Evolutionary conservation across 1,140 invertebrate genomes (phyloP), one percentile per base, ranked within the genome.

Genomic region (Laodelphax striatellus): DNA sequence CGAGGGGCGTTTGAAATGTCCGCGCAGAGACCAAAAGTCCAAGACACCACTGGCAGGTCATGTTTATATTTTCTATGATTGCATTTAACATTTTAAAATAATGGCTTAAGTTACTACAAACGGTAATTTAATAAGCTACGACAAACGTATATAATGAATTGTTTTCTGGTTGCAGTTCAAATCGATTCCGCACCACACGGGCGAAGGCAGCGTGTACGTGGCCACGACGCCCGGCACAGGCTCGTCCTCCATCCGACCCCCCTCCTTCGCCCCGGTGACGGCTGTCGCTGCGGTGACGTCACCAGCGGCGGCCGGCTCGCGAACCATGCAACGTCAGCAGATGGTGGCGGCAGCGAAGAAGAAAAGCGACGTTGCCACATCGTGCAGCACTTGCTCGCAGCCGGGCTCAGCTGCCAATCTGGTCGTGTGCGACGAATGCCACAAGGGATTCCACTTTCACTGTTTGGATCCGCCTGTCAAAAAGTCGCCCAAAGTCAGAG

Each of bases 391-490:
- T 55, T 88, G 86, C 71, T 70, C 75, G 21, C 72, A 75, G 61
- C 70, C 77, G 53, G 85, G 85, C 22, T 77, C 78, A 59, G 76
- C 68, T 65, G 72, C 78, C 62, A 85, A 86, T 74, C 78, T 86
- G 63, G 86, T 88, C 43, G 81, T 89, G 72, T 97, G 94, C 76
- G 93, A 97, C 74, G 91, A 94, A 71, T 97, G 94, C 73, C 79
- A 82, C 68, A 86, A 89, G 69, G 84, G 87, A 64, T 96, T 92
- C 75, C 93, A 97, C 75, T 95, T 95, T 71, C 82, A 81, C 28
- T 97, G 94, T 74, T 76, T 96, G 59, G 88, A 94, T 73, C 94
- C 94, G 42, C 93, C 93, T 2, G 79, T 93, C 0, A 94, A 92
- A 73, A 95, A 95, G 72, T 89, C 90, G 50, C 94, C 93, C 2